Conservation (phyloP, 1,140 invertebrate genomes). For the Drosophila eugracilis region DNA sequence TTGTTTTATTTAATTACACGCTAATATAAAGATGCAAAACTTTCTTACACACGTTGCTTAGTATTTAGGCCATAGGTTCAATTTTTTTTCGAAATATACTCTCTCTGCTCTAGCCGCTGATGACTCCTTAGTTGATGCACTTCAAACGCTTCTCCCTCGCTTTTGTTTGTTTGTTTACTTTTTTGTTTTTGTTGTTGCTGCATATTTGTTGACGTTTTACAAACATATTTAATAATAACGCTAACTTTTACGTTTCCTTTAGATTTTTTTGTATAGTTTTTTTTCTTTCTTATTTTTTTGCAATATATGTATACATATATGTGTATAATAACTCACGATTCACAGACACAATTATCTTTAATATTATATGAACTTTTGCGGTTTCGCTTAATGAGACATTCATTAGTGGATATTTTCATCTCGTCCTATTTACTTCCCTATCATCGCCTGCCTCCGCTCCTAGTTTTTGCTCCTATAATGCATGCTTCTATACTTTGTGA, state of each 20-base stretch:
- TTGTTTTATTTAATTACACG: constrained; percentile 64
- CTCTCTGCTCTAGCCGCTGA: constrained; percentile 25
- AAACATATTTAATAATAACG: constrained; percentile 76
- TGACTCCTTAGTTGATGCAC: constrained; percentile 48
- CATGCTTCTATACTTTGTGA: constrained; percentile 67
- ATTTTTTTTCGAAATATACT: constrained; percentile 33
- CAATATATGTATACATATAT: constrained; percentile 58
- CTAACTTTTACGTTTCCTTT: constrained; percentile 50
- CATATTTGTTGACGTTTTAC: constrained; percentile 58
- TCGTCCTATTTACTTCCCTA: constrained; percentile 5
- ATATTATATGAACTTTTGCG: constrained; percentile 54
- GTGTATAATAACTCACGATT: constrained; percentile 75
- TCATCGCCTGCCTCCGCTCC: constrained; percentile 23
- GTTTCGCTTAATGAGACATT: constrained; percentile 45
- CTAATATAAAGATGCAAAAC: constrained; percentile 84
- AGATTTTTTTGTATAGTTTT: constrained; percentile 37
- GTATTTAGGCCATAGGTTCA: constrained; percentile 68
- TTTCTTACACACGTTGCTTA: constrained; percentile 74
- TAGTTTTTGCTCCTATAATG: constrained; percentile 64
- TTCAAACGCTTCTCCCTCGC: constrained; percentile 16
- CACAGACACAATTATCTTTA: constrained; percentile 75
- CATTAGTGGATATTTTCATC: constrained; percentile 20
- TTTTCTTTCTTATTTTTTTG: constrained; percentile 27
- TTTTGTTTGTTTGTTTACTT: background rate
- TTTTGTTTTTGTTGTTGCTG: background rate